These are phyloP conservation scores for Trypoxylon attenuatum DNA, from an alignment of 2,888 invertebrate genomes.

Conservation along the genomic window DNA sequence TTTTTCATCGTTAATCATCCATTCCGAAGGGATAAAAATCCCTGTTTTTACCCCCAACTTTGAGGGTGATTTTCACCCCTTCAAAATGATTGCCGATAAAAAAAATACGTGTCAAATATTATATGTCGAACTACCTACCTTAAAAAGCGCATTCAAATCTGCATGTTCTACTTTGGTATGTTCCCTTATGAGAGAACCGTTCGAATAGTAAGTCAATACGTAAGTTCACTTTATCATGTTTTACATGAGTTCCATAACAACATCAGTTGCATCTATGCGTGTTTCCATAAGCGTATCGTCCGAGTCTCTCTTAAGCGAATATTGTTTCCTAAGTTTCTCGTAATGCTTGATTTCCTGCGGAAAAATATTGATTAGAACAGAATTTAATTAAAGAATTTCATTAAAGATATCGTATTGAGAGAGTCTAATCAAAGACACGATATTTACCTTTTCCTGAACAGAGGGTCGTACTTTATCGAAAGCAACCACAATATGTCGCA, in stretches of 20 bases:
- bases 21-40: too few species aligned
- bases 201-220: slow-evolving; percentile 11
- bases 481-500: slow-evolving; percentile 86
- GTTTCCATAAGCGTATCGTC: slow-evolving; percentile 78
- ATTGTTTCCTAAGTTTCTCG: slow-evolving; percentile 82
- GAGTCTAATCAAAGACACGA: too few species aligned
- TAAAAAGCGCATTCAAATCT: too few species aligned
- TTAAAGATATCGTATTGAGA: too few species aligned
- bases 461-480: slow-evolving; percentile 90
- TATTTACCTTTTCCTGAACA: slow-evolving; percentile 82
- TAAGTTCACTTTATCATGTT: slow-evolving; percentile 33
- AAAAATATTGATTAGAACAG: background rate
- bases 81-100: too few species aligned
- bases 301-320: slow-evolving; percentile 76
- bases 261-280: slow-evolving; percentile 60
- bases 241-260: slow-evolving; percentile 66
- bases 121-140: too few species aligned
- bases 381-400: too few species aligned
- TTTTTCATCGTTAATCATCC: too few species aligned
- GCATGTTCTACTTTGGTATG: slow-evolving; percentile 7
- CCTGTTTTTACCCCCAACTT: too few species aligned
- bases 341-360: slow-evolving; percentile 84
- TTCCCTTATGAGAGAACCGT: slow-evolving; percentile 40
- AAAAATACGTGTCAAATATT: too few species aligned
- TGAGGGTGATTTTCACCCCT: too few species aligned